These are phyloP conservation scores for Epizoanthus ramosus DNA, from an alignment of 92 coral and sea anemone genomes.

Conservation along the genomic window DNA sequence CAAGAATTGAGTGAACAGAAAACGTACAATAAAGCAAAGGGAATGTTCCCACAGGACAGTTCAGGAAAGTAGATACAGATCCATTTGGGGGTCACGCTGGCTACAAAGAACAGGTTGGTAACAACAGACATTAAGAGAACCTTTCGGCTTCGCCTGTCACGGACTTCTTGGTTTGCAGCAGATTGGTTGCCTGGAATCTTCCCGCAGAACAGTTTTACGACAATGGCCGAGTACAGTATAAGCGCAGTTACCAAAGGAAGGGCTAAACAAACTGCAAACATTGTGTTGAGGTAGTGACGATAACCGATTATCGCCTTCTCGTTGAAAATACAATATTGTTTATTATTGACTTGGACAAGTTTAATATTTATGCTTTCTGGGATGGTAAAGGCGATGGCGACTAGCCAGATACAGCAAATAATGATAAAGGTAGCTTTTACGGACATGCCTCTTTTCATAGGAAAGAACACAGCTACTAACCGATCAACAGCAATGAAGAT, in stretches of 20 bases:
- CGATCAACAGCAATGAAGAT: constrained; percentile 19
- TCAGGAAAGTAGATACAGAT: not conserved
- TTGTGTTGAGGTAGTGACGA: not conserved
- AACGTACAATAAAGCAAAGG: constrained; percentile 14
- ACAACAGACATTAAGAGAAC: constrained; percentile 18
- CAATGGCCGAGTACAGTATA: constrained; percentile 4
- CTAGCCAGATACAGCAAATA: not conserved
- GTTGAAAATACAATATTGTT: constrained; percentile 4
- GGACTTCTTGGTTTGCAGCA: constrained; percentile 10
- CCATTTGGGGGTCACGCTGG: constrained; percentile 13
- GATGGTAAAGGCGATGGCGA: constrained; percentile 7
- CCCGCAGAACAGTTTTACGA: constrained; percentile 1
- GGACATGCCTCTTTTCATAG: constrained; percentile 8
- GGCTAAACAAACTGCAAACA: constrained; percentile 8
- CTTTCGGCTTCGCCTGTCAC: constrained; percentile 10
- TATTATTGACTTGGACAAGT: not conserved
- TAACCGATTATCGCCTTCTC: not conserved
- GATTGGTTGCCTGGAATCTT: constrained; percentile 18
- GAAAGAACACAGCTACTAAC: constrained; percentile 16
- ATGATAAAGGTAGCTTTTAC: not conserved
- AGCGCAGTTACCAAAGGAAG: constrained; percentile 6
- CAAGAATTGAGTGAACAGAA: constrained; percentile 21
- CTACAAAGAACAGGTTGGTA: constrained; percentile 6
- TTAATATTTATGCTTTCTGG: not conserved
- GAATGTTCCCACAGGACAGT: constrained; percentile 19